These are phyloP conservation scores for Eulacestoma nigropectus DNA, from an alignment of 2,113 vertebrate species.

Conservation along the genomic window DNA sequence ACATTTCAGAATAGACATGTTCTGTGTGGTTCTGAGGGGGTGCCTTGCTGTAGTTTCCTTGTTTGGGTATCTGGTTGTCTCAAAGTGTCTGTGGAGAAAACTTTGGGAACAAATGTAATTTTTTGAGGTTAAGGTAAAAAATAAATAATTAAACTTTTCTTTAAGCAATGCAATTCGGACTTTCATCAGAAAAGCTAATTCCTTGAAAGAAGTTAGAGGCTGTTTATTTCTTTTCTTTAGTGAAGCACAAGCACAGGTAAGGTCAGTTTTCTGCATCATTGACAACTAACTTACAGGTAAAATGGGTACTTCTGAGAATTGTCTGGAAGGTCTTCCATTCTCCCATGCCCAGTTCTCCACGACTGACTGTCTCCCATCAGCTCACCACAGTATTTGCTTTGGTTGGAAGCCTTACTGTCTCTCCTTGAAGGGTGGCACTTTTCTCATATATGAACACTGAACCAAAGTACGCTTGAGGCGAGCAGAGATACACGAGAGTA, in stretches of 20 bases:
- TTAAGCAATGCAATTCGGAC: not conserved
- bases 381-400: not conserved
- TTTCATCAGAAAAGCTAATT: not conserved
- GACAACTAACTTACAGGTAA: not conserved
- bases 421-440: not conserved
- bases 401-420: not conserved
- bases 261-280: not conserved
- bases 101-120: not conserved
- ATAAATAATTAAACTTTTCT: not conserved
- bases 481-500: not conserved
- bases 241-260: not conserved
- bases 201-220: not conserved
- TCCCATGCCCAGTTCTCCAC: not conserved
- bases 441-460: not conserved
- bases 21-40: not conserved
- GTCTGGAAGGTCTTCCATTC: not conserved
- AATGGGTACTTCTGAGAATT: not conserved
- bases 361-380: not conserved
- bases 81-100: not conserved
- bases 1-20: not conserved
- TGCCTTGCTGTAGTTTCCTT: not conserved
- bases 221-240: not conserved
- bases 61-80: not conserved
- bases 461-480: not conserved
- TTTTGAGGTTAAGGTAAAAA: not conserved